Percentiles rank a stretch among this genome's conserved stretches.
Evolutionary conservation across 2,888 invertebrate genomes (phyloP).

Genomic region (Scaptomyza caliginosa): DNA sequence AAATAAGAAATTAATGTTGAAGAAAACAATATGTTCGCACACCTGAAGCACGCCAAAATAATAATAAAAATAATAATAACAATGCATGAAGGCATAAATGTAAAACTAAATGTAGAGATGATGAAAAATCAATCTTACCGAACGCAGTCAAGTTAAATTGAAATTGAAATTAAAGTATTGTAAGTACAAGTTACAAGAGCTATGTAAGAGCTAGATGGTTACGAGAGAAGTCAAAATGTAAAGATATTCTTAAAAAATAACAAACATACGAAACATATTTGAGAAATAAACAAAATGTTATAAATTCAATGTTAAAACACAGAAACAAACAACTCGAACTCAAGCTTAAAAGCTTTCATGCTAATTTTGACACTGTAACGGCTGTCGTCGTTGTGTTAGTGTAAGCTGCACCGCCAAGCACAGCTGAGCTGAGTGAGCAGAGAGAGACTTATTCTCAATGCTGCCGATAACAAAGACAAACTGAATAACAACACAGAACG

Average conservation of each 20-base stretch:
- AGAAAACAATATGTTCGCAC: constrained; percentile 58
- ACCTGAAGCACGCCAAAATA: constrained; percentile 37
- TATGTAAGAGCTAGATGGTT: constrained; percentile 11
- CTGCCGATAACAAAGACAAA: constrained; percentile 39
- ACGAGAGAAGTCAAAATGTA: constrained; percentile 50
- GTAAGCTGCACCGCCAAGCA: constrained; percentile 1
- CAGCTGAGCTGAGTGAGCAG: constrained; percentile 35
- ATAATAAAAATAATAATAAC: too few relatives aligned
- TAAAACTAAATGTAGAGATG: constrained; percentile 20
- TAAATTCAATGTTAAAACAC: constrained; percentile 42
- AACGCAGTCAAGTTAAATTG: constrained; percentile 42
- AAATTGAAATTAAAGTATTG: constrained; percentile 49
- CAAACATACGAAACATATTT: constrained; percentile 45
- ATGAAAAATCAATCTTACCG: constrained; percentile 7
- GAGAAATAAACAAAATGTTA: constrained; percentile 57
- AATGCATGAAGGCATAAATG: constrained; percentile 14
- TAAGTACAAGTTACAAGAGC: constrained; percentile 37
- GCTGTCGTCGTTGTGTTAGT: neutral
- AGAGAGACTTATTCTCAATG: neutral
- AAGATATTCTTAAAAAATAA: constrained; percentile 65
- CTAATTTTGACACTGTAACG: neutral
- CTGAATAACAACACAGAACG: constrained; percentile 20
- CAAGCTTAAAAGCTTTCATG: constrained; percentile 15
- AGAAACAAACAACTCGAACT: constrained; percentile 5
- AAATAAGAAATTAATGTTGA: constrained; percentile 54